These are phyloP conservation scores for Amblyornis subalaris DNA, from an alignment of 2,113 vertebrate genomes.

Conservation along the genomic window DNA sequence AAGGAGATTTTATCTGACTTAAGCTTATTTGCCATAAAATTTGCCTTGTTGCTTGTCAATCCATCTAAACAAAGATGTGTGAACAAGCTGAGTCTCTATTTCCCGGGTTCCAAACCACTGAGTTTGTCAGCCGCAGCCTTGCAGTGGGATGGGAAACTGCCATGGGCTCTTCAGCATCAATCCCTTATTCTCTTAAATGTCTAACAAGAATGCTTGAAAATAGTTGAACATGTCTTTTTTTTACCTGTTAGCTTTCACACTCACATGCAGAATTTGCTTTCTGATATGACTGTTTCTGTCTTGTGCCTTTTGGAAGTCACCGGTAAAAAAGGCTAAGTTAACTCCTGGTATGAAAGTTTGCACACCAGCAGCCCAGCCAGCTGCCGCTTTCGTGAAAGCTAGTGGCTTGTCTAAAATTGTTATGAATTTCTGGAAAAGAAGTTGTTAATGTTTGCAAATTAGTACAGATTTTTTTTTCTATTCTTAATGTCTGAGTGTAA, in stretches of 20 bases:
- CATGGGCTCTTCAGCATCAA: not conserved
- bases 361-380: not conserved
- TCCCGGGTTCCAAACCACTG: not conserved
- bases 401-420: not conserved
- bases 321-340: not conserved
- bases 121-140: constrained; percentile 8
- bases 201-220: not conserved
- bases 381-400: not conserved
- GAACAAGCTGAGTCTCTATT: not conserved
- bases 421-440: not conserved
- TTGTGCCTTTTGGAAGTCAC: not conserved
- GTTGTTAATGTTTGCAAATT: not conserved
- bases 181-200: not conserved
- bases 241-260: not conserved
- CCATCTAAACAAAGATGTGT: not conserved
- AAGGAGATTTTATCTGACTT: not conserved
- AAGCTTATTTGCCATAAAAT: not conserved
- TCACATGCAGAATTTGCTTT: not conserved
- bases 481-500: not conserved
- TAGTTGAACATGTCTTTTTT: not conserved
- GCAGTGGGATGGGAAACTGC: not conserved
- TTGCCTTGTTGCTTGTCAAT: not conserved
- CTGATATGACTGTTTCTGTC: not conserved
- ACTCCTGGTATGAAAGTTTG: not conserved
- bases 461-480: not conserved